These are phyloP conservation scores for Botia almorhae DNA, from an alignment of 2,797 vertebrate species.

Conservation along the genomic window DNA sequence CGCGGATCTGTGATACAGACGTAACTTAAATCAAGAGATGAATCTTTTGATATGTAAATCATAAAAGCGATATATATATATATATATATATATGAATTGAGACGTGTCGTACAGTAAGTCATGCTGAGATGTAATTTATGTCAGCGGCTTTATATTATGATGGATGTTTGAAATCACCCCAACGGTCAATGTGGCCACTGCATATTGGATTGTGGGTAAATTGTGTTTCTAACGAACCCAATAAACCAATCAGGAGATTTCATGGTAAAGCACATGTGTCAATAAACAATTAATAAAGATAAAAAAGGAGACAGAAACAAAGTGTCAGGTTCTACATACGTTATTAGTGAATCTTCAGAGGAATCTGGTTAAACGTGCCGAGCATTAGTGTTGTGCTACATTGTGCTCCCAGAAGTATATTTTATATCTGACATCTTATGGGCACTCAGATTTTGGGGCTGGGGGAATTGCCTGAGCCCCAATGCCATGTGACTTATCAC, in stretches of 20 bases:
- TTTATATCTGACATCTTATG: background rate
- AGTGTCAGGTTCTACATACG: conserved; percentile 12
- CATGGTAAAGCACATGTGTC: conserved; percentile 23
- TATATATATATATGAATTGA: background rate
- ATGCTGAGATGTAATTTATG: background rate
- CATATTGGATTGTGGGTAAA: conserved; percentile 25
- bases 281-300: conserved; percentile 28
- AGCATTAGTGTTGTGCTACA: background rate
- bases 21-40: conserved; percentile 29
- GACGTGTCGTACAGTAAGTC: background rate
- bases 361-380: background rate
- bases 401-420: background rate
- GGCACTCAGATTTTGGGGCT: background rate
- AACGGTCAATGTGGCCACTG: background rate
- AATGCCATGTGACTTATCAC: background rate
- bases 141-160: conserved; percentile 15
- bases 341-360: background rate
- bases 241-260: conserved; percentile 22
- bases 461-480: background rate
- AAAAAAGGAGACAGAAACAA: conserved; percentile 29
- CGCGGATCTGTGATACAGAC: conserved; percentile 5
- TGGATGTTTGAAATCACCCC: background rate
- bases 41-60: conserved; percentile 39
- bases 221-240: conserved; percentile 22
- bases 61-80: background rate